Evolutionary conservation across 2,888 invertebrate genomes (phyloP), one percentile per base, ranked within the genome.

Genomic region (Chrysolina haemoptera): DNA sequence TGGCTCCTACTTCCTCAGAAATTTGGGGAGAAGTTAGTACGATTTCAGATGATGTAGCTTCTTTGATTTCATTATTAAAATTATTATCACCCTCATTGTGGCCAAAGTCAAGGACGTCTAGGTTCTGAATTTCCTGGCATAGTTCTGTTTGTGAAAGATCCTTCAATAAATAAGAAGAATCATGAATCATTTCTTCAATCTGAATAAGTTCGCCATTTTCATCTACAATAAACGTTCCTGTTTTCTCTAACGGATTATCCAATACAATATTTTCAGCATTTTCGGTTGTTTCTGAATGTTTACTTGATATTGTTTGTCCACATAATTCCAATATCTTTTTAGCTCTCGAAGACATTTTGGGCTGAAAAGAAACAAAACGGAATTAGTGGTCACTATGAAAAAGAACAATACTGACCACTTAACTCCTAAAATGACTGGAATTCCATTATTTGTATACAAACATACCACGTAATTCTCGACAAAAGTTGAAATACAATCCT

Each of bases 331-430:
- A 62, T 22, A 62, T 62, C 14, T 22, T 18, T 62, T 62, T 35
- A n/a, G 35, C 35, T 62, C 62, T 27, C 35, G 27, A 62, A 62
- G 18, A 27, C 62, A 62, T 62, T 62, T 27, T 62, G 22, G 62
- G 35, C 27, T 35, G n/a, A 35, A 62, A 27, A 62, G 35, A 62
- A 62, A 62, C 22, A 62, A 22, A 62, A 8, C 20, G 35, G 27
- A 62, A 62, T 62, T 62, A 62, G 62, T 62, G 62, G 62, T 62
- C 62, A 27, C 27, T 22, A 62, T 35, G 9, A n/a, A 62, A 62
- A 62, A 62, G 27, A 62, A 62, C 14, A 18, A 35, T 22, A n/a
- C 35, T 22, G n/a, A 18, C 22, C 27, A n/a, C 20, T n/a, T 46
- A 62, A 62, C 22, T 27, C 35, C 35, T 62, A 11, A 27, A 35